Evolutionary conservation across 2,797 vertebrate genomes (phyloP).

Genomic region (Mus caroli): DNA sequence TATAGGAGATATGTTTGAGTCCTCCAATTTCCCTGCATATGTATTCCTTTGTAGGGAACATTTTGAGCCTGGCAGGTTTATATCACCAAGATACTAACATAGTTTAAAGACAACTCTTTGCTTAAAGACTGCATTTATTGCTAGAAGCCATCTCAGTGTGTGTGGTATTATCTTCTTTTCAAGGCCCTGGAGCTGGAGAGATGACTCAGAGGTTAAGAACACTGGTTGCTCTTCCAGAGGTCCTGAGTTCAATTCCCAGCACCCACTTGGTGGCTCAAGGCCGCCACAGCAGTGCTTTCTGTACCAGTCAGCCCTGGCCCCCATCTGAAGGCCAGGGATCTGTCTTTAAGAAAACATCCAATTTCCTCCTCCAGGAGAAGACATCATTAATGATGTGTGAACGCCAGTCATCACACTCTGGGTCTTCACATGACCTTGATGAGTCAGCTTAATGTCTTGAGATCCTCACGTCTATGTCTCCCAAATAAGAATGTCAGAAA

Average conservation of each 20-base stretch:
- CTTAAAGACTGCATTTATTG: constrained; percentile 47
- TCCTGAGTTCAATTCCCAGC: too few relatives aligned
- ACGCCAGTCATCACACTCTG: neutral
- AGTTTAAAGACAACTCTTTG: constrained; percentile 54
- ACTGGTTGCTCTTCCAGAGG: too few relatives aligned
- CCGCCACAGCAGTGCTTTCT: neutral
- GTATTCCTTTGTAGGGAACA: constrained; percentile 21
- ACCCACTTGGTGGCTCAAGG: neutral
- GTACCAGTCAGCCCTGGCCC: too few relatives aligned
- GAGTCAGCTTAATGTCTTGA: constrained; percentile 29
- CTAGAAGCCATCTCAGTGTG: neutral
- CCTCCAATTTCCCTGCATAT: neutral
- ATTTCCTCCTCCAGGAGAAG: neutral
- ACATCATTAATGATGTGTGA: neutral
- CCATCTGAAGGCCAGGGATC: neutral
- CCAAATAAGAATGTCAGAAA: neutral
- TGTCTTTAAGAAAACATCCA: neutral
- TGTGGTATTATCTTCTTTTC: neutral
- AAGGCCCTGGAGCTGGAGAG: neutral
- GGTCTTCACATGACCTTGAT: constrained; percentile 11
- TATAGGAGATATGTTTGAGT: neutral
- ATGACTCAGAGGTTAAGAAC: too few relatives aligned
- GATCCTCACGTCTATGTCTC: neutral
- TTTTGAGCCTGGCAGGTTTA: constrained; percentile 31
- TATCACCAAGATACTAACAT: constrained; percentile 11